Evolutionary conservation across 2,113 vertebrate species (phyloP).

Genomic region (Panthera leo): DNA sequence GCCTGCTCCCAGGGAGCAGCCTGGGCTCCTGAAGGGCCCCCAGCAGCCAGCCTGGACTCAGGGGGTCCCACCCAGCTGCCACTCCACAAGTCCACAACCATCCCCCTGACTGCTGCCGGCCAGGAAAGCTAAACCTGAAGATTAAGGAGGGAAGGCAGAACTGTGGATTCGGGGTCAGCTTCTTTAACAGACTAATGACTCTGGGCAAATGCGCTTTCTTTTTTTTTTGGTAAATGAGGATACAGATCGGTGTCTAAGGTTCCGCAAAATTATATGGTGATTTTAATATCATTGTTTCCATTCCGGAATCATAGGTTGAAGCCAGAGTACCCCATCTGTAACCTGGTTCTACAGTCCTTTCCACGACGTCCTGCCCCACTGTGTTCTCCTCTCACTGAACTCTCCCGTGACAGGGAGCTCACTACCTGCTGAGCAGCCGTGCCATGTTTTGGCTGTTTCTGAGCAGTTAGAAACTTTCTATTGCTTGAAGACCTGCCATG

Average conservation of each 20-base stretch:
- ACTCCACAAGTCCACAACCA: neutral
- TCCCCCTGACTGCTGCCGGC: neutral
- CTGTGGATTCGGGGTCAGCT: neutral
- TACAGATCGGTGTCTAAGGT: neutral
- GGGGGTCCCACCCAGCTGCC: neutral
- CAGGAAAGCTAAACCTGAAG: neutral
- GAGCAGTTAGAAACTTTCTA: neutral
- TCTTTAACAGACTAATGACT: neutral
- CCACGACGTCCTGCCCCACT: neutral
- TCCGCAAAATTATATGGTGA: slow-evolving; percentile 40
- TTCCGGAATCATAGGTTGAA: neutral
- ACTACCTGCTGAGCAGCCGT: neutral
- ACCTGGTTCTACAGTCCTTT: neutral
- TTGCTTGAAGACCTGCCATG: neutral
- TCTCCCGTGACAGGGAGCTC: neutral
- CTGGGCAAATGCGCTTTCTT: neutral
- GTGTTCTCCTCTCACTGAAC: neutral
- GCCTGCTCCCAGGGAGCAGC: neutral
- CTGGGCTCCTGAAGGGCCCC: neutral
- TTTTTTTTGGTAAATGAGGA: neutral
- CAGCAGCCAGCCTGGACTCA: neutral
- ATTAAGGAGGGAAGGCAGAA: neutral
- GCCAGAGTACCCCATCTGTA: slow-evolving; percentile 29
- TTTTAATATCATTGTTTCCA: slow-evolving; percentile 22
- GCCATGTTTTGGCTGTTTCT: neutral